Base-by-base conservation (phyloP, 2,888 invertebrate species). In the Gandaritis pyraliata region DNA sequence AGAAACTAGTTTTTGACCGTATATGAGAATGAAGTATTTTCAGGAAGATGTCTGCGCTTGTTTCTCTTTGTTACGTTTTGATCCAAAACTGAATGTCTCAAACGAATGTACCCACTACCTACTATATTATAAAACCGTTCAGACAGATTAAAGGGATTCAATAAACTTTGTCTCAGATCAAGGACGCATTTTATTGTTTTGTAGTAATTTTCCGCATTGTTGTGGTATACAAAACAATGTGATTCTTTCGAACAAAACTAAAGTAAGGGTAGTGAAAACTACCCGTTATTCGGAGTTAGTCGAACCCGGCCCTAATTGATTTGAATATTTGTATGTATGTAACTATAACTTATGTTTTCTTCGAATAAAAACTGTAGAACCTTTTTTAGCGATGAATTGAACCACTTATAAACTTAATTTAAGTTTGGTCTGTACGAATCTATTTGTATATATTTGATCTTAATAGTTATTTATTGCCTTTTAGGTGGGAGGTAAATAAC, bases 401-500 rank as follows among this genome's bases (percentile, higher is more conserved):
- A n/a, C 29, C 29, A 29, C 29, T 6, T 4, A 29, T 6, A 4
- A 29, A 29, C 29, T 29, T 4, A 33, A 33, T 2, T 41, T 41
- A 15, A 5, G 13, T 41, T n/a, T 43, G 10, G 15, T 43, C 11
- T 43, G 43, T 11, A 43, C 16, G 16, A 43, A 16, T 41, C 0
- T 16, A 43, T 10, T 43, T 43, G 3, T 11, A 43, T 43, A 43
- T 41, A 16, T 59, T 48, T 52, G 64, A 46, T 50, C 11, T 53
- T 59, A 48, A 48, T 45, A 49, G 18, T 53, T 49, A 49, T 64
- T 61, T 57, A 57, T 65, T 61, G 48, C 39, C 16, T 38, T 36
- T 39, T 54, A 55, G 50, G 52, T 57, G 51, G 54, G 52, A 60
- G 55, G 39, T 36, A 66, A 62, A 58, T 73, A 71, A 69, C 68